Base-by-base conservation (phyloP, 2,888 invertebrate genomes). In the Agrotis clavis region DNA sequence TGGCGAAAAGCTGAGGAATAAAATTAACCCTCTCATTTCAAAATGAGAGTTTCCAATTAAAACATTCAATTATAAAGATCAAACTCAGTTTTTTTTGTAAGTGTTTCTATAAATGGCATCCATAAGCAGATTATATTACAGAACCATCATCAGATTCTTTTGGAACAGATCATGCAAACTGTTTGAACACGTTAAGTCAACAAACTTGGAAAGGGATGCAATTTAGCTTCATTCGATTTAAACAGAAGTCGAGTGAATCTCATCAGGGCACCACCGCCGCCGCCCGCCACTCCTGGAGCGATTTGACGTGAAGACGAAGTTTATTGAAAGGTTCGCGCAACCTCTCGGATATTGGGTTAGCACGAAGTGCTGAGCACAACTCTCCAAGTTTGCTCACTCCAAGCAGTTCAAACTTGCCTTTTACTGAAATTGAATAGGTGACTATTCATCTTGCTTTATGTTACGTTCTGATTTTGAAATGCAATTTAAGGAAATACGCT, bases 291-390 rank as follows among this genome's bases (percentile, higher is more conserved):
- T 9, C 45, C 13, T 13, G 16, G n/a, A 53, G 18, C 51, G 47
- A 54, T 54, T 69, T 51, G 60, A 41, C 14, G 48, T 13, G 25
- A 48, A 57, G 65, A 71, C 60, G 21, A 65, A 70, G 51, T 67
- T 80, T 21, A 50, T 62, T 62, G 21, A 51, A 67, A 67, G 67
- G 53, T 59, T 65, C 56, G 19, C 30, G 67, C 45, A 51, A 67
- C 57, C 47, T 56, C 21, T 25, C 11, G 6, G 61, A 48, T 64
- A 74, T 59, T 53, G 51, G 35, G 57, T 70, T 81, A 62, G 18
- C 54, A 25, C 1, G n/a, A 64, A 25, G 18, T 51, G 16, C 47
- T 19, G n/a, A 51, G 51, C 35, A 4, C 16, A 2, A 48, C 16
- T 53, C n/a, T 14, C 21, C 41, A 13, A 48, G 35, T 53, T 51